Conservation (phyloP, 1,140 invertebrate genomes). For the Platorchestia sp. region DNA sequence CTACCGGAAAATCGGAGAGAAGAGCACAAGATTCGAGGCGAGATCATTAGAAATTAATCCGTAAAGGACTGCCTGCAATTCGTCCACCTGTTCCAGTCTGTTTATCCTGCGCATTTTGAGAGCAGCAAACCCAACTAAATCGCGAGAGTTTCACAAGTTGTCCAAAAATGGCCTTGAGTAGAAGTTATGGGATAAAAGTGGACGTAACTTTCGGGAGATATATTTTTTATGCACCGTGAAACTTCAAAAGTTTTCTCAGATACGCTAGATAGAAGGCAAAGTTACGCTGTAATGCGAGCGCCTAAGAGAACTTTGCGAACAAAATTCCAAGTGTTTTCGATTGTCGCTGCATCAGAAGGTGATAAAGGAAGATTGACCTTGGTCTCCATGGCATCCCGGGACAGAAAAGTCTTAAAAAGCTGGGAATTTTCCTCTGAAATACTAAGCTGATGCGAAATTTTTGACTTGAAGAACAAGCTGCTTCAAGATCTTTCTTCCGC, state of each 20-base stretch:
- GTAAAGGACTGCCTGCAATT: not conserved
- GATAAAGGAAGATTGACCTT: not conserved
- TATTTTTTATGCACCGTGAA: constrained; percentile 12
- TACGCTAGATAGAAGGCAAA: not conserved
- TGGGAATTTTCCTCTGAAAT: too few species aligned
- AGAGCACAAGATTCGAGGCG: not conserved
- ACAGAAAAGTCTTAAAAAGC: not conserved
- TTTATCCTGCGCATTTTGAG: not conserved
- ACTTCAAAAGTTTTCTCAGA: constrained; percentile 3
- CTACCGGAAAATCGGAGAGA: not conserved
- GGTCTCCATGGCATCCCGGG: not conserved
- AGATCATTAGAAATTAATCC: not conserved
- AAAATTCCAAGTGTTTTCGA: not conserved
- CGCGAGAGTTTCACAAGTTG: not conserved
- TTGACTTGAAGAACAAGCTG: not conserved
- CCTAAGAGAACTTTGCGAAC: not conserved
- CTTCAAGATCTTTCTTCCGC: too few species aligned
- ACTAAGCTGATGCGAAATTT: not conserved
- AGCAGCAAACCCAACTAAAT: not conserved
- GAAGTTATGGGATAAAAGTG: constrained; percentile 38
- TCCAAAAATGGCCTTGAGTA: not conserved
- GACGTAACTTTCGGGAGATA: not conserved
- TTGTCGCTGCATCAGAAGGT: constrained; percentile 12
- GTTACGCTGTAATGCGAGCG: constrained; percentile 17
- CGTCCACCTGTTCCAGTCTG: not conserved